Evolutionary conservation across 2,113 vertebrate genomes (phyloP), one percentile per base, ranked within the genome.

Genomic region (Lates calcarifer): DNA sequence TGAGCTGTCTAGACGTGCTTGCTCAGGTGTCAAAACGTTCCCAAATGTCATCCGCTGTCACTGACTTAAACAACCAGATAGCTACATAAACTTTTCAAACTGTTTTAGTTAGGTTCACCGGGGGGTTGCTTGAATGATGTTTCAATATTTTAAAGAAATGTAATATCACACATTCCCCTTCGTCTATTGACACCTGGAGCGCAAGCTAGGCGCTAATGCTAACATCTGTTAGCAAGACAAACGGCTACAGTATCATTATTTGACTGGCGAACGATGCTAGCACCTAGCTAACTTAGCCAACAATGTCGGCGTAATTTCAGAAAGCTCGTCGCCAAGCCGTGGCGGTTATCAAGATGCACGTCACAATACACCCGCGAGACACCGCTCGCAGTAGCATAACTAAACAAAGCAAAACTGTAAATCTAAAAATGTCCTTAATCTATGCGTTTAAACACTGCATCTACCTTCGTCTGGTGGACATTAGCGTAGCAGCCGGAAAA

Each of bases 401-500:
- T 0, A 51, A 37, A 49, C 20, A 62, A 41, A 62, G 17, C 12
- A 15, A 57, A 11, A 13, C 9, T 29, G 12, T 5, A 8, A 43
- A 49, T 5, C 15, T 4, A 7, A 7, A 29, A 29, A 0, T 45
- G 20, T 2, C 3, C 12, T 58, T 17, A 29, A 24, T 18, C 2
- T 13, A 17, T 20, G 57, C 35, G 43, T 2, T 13, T 14, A 71
- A 74, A 72, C 20, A 31, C 1, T 51, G 47, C 29, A 57, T 63
- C 14, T 90, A 92, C 91, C 91, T 89, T 90, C 75, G 82, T 68
- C 62, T 83, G 55, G 4, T 6, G 57, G 39, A 31, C 68, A 61
- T 83, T 92, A 90, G 82, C 87, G 31, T 83, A 70, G 70, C 88
- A 75, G 83, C 90, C 92, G 92, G 91, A 92, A 91, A 71, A 87